Evolutionary conservation across 2,113 vertebrate genomes (phyloP), one percentile per base, ranked within the genome.

Genomic region (Rhynchopsitta pachyrhyncha): DNA sequence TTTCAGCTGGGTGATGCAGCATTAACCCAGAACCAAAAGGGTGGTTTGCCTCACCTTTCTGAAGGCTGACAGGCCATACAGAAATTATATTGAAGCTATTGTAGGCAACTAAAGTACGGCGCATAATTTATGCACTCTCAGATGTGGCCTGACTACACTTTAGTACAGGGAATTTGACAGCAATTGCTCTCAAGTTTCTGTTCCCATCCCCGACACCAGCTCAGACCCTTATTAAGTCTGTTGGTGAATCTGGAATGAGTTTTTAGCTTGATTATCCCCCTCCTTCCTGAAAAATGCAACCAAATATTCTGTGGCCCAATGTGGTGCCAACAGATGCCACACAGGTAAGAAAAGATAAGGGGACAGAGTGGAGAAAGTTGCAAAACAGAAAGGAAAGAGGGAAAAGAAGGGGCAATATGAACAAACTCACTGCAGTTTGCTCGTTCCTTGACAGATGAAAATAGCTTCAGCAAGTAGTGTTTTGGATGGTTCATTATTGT

Each of bases 311-410:
- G 82, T 62, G 75, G 53, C 16, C 67, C 7, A 9, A 39, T 8
- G 23, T n/a, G 8, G 64, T 23, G 37, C 52, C 47, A 90, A 39
- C 13, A 55, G 29, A 76, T 47, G 7, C 33, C 66, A 90, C 16
- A 28, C 0, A 3, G 37, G 11, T 23, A 13, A 10, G 59, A 59
- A 68, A 4, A 29, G 47, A 24, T 10, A 42, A 29, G 4, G 1
- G 7, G 20, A 41, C 3, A 35, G 37, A 86, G 82, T 71, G 42
- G 18, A 87, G 29, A 53, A 73, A 86, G 18, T 44, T 23, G 46
- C 25, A 74, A 63, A 92, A 86, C 23, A 28, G 12, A 46, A 41
- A 2, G 13, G n/a, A 1, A 35, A 63, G 57, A 8, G 5, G 7
- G 15, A 67, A 90, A 80, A 22, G 76, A 66, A 76, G 11, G 6